Base-by-base conservation (phyloP, 2,797 vertebrate genomes). In the Spinus pinus region DNA sequence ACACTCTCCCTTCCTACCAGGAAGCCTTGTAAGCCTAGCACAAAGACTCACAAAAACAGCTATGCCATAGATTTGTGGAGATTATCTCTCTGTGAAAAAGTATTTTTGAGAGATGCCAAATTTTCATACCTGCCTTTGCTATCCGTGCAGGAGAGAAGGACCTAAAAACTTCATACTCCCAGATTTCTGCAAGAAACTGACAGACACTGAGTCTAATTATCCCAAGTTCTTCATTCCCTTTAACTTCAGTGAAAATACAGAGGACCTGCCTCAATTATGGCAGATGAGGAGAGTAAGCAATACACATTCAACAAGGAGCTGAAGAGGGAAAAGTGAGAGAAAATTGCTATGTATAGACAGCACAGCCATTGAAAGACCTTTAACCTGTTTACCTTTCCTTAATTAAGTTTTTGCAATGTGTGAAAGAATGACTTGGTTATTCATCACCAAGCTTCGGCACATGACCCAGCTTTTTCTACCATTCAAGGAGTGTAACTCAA, bases 401-500 rank as follows among this genome's bases (percentile, higher is more conserved):
- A 88, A 78, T 58, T 88, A 92, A 97, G 70, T 73, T 90, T 86
- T 94, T 90, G 66, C 66, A 82, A 1, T 70, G 94, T 88, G 31
- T 84, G 77, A 88, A 94, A 96, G 73, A 94, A 89, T 60, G 51
- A 70, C 37, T 88, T 79, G 74, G 56, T 92, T 94, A 85, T 93
- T 96, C 62, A 80, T 91, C 94, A 96, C 37, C 44, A 87, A 95
- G 64, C 67, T 90, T 80, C 37, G 0, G 49, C 85, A 81, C 75
- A 92, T 86, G 93, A 95, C 73, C 69, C 85, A 87, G 80, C 66
- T 87, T 95, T 94, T 95, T 96, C 93, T 96, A 84, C 94, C 86
- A 80, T 86, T 83, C 94, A 82, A 71, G 90, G 92, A 97, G 97
- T 70, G 92, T 39, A 95, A 94, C 92, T 94, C 92, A 88, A 95